A percentile compares a stretch with the other conserved stretches of the same genome.
Evolutionary conservation across 2,888 invertebrate genomes (phyloP).

Genomic region (Reticulitermes lucifugus): DNA sequence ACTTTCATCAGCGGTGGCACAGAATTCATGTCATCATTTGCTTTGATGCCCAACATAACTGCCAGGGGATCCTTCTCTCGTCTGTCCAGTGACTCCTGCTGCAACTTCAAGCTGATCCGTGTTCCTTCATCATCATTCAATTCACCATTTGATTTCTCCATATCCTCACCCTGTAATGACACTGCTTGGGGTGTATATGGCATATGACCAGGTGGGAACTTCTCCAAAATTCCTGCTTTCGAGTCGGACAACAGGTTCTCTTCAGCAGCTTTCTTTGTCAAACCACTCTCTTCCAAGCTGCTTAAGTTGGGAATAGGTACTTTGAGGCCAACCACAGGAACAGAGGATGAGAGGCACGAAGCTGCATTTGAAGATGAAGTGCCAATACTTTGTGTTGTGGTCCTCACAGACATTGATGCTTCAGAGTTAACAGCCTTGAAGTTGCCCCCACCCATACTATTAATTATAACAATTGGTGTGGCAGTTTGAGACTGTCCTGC

Average conservation of each 20-base stretch:
- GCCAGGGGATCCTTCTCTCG: background rate
- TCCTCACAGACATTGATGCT: background rate
- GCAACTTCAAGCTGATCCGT: conserved; percentile 15
- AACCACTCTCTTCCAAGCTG: conserved; percentile 16
- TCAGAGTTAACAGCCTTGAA: conserved; percentile 40
- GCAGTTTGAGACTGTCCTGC: background rate
- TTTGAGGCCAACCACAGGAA: conserved; percentile 31
- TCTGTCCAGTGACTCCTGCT: background rate
- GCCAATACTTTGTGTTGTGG: background rate
- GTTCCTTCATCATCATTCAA: conserved; percentile 43
- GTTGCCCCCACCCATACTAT: conserved; percentile 6
- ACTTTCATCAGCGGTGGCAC: conserved; percentile 37
- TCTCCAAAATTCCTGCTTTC: background rate
- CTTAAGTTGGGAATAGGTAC: conserved; percentile 36
- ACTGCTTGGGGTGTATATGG: background rate
- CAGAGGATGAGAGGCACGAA: conserved; percentile 7
- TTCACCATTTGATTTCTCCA: conserved; percentile 48
- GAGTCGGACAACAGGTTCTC: conserved; percentile 9
- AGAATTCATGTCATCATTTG: conserved; percentile 8
- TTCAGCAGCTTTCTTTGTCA: conserved; percentile 23
- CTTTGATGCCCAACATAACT: background rate
- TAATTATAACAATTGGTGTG: conserved; percentile 28
- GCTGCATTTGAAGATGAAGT: background rate
- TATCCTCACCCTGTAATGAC: background rate
- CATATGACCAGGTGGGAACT: background rate